Evolutionary conservation across 2,113 vertebrate species (phyloP).

Genomic region (Oncorhynchus mykiss): DNA sequence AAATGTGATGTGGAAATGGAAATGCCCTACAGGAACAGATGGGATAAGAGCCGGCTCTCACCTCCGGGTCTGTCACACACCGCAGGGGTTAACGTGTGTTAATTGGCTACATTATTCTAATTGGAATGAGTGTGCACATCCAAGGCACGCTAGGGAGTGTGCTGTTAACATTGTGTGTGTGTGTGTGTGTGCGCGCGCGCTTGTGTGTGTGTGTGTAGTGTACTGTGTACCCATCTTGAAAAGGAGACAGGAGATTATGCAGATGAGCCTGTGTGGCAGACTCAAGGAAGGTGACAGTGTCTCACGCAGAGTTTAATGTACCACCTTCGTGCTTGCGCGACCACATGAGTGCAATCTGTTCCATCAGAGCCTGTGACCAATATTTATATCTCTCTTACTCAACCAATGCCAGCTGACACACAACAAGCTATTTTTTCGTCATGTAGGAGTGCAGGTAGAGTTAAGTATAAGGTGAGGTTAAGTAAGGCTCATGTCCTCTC

Average conservation of each 20-base stretch:
- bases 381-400: neutral
- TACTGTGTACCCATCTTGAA: neutral
- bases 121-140: neutral
- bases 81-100: neutral
- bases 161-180: conserved; percentile 25
- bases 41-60: neutral
- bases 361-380: neutral
- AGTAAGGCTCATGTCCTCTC: neutral
- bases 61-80: neutral
- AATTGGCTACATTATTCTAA: neutral
- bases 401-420: neutral
- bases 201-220: neutral
- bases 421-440: neutral
- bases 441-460: neutral
- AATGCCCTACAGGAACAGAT: too few species aligned
- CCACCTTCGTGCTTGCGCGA: neutral
- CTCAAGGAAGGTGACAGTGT: conserved; percentile 20
- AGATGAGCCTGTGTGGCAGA: conserved; percentile 56
- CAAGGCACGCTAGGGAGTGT: neutral
- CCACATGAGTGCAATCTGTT: neutral
- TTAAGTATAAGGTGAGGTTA: neutral
- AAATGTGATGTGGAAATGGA: too few species aligned
- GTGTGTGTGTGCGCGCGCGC: neutral
- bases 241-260: conserved; percentile 62
- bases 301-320: conserved; percentile 29